phyloP scores from a whole-genome alignment of 2,888 invertebrate genomes.

The Homarus gammarus region DNA sequence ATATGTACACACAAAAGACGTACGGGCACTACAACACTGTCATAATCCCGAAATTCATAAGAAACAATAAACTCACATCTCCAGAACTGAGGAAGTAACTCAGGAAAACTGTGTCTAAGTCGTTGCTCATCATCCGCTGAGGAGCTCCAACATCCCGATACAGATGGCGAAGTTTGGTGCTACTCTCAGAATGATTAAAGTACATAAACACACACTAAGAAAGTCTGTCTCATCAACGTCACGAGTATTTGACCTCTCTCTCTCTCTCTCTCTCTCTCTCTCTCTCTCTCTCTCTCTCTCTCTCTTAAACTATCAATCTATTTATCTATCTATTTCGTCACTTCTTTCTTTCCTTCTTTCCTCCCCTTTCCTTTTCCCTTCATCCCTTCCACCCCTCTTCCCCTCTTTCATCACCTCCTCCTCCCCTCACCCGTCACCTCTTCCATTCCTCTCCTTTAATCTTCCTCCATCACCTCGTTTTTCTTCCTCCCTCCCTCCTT shows the following conservation, averaged over 20 bases:
- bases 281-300: background rate
- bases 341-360: background rate
- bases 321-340: background rate
- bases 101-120: no score
- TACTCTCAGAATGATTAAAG: no score
- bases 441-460: background rate
- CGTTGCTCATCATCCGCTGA: no score
- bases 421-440: background rate
- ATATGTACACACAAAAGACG: background rate
- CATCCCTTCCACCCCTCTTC: background rate
- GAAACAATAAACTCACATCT: no score
- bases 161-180: no score
- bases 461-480: constrained; percentile 13
- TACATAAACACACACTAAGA: no score
- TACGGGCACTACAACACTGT: no score
- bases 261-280: background rate
- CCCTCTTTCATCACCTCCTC: background rate
- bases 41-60: no score
- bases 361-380: background rate
- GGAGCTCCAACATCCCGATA: no score
- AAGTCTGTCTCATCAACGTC: no score
- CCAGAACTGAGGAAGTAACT: no score
- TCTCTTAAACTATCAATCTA: background rate
- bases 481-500: constrained; percentile 29
- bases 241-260: background rate